These are phyloP conservation scores for Dendrocincla fuliginosa DNA, from an alignment of 2,797 vertebrate genomes.

Conservation along the genomic window DNA sequence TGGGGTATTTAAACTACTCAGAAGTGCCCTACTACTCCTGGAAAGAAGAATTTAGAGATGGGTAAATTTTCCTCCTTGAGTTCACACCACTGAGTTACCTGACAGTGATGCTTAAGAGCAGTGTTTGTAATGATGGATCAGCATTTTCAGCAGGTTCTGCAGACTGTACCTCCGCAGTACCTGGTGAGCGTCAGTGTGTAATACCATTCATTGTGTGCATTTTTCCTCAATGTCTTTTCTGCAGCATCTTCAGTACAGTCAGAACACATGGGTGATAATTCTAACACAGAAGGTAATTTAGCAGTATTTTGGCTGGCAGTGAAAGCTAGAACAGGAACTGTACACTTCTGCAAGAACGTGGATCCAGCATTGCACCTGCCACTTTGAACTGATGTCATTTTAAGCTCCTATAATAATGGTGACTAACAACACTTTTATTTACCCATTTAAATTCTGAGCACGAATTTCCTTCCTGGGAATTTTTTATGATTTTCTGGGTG, in stretches of 20 bases:
- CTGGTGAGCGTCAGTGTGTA: rapidly evolving
- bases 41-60: neutral
- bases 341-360: neutral
- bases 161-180: neutral
- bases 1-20: neutral
- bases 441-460: neutral
- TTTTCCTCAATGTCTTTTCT: neutral
- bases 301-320: neutral
- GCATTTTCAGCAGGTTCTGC: neutral
- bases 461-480: neutral
- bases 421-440: neutral
- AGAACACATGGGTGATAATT: neutral
- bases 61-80: neutral
- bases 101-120: neutral
- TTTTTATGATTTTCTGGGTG: neutral
- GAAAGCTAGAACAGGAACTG: neutral
- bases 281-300: neutral
- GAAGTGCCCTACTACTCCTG: neutral
- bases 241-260: neutral
- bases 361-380: neutral
- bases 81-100: neutral
- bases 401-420: neutral
- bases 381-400: rapidly evolving
- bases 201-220: neutral
- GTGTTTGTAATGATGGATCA: neutral